Conservation (phyloP, 2,888 invertebrate genomes). For the Cephus pulcher region DNA sequence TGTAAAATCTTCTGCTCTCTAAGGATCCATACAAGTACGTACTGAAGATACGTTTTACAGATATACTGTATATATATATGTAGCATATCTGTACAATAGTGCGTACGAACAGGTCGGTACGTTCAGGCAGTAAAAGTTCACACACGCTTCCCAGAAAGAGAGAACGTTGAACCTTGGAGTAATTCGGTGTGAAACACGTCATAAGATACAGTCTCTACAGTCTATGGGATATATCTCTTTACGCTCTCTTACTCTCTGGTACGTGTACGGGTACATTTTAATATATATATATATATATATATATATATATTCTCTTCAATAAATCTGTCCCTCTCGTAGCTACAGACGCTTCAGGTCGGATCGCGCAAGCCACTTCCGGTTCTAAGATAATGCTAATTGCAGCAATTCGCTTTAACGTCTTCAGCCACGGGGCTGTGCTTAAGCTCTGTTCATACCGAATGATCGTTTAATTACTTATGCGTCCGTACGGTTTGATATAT, state of each 20-base stretch:
- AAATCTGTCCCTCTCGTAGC: neutral
- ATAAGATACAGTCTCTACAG: conserved; percentile 3
- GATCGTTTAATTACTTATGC: neutral
- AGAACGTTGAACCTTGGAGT: conserved; percentile 20
- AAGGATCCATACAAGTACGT: neutral
- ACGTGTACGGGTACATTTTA: conserved; percentile 13
- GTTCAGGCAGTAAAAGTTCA: conserved; percentile 4
- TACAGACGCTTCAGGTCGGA: neutral
- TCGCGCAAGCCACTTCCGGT: neutral
- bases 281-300: conserved; percentile 1
- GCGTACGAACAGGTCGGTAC: neutral
- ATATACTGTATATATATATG: neutral
- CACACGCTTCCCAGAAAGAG: conserved; percentile 14
- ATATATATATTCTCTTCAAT: neutral
- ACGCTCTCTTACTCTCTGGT: conserved; percentile 12
- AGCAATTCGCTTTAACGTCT: neutral
- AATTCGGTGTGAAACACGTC: conserved; percentile 6
- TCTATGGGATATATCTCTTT: conserved; percentile 10
- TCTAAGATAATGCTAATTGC: neutral
- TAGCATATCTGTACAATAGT: neutral
- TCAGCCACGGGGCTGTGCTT: neutral
- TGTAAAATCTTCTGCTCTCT: neutral
- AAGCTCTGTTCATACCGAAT: neutral
- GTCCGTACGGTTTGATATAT: neutral
- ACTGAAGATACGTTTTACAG: neutral